Evolutionary conservation across 1,140 invertebrate species (phyloP), one percentile per base, ranked within the genome.

Genomic region (Leptinotarsa lineolata): DNA sequence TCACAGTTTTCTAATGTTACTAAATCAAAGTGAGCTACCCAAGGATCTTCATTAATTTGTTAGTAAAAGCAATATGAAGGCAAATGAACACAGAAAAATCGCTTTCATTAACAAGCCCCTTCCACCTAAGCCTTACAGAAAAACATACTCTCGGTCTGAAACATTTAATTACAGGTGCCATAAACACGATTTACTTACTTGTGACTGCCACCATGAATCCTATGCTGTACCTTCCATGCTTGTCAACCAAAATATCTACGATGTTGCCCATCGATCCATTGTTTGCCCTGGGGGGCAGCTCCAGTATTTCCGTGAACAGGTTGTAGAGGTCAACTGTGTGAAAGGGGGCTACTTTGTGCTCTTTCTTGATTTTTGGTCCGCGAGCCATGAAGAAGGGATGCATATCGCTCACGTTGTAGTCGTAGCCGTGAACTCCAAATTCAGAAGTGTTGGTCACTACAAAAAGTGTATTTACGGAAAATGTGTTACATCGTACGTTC

Each of bases 381-480:
- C 85, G 84, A 0, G 91, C 92, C 70, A 93, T 86, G 77, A 93
- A 93, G 74, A 91, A 89, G 30, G 91, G 88, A 79, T 88, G 87
- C 92, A 93, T 93, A 16, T 85, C 83, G 45, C 75, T 68, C 2
- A 84, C 79, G 16, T 82, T 81, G 75, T 91, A 91, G 74, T 90
- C 88, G 77, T 92, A 93, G 2, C 92, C 92, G 81, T 93, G 91
- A n/a, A 88, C 79, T 2, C 91, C 92, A 81, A 88, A 90, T 79
- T 85, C 82, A n/a, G 85, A 83, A 45, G 82, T 73, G 75, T 83
- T 81, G 65, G 84, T 86, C 46, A 88, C 86, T 88, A 75, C 75
- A 83, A 79, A 70, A 70, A 45, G 13, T 44, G n/a, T 24, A 4
- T 24, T 24, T 48, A 48, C 46, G 4, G 46, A 48, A 48, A 48